Conservation (phyloP, 2,113 vertebrate genomes). For the Dolichotis patagonum region DNA sequence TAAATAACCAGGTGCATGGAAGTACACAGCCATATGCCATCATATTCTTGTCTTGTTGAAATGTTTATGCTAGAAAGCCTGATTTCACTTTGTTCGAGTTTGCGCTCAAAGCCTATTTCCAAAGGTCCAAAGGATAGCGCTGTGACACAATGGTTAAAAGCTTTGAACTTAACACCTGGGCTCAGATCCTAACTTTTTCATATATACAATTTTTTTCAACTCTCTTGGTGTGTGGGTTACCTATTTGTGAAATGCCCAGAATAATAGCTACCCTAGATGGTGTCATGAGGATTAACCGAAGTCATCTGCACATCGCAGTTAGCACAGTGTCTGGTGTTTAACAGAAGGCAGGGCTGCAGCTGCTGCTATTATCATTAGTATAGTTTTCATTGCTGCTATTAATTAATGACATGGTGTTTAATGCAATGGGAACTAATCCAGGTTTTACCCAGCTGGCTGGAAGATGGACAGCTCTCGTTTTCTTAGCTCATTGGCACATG, state of each 20-base stretch:
- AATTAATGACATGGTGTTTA: slow-evolving; percentile 15
- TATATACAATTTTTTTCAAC: not conserved
- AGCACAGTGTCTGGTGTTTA: not conserved
- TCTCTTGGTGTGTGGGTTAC: not conserved
- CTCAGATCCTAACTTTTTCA: not conserved
- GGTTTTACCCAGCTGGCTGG: not conserved
- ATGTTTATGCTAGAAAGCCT: not conserved
- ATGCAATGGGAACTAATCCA: not conserved
- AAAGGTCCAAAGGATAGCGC: not conserved
- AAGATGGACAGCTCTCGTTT: slow-evolving; percentile 12
- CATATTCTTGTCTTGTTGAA: not conserved
- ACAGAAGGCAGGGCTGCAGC: not conserved
- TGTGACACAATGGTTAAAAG: not conserved
- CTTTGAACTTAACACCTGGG: not conserved
- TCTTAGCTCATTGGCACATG: not conserved
- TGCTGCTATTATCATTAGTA: not conserved
- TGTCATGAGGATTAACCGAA: not conserved
- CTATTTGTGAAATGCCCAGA: not conserved
- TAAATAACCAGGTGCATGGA: not conserved
- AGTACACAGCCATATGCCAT: not conserved
- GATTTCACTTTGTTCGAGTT: not conserved
- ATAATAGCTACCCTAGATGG: not conserved
- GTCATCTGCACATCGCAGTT: not conserved
- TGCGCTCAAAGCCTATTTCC: not conserved
- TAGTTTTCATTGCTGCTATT: slow-evolving; percentile 15